Base-by-base conservation (phyloP, 2,888 invertebrate species). In the Apoderus coryli region DNA sequence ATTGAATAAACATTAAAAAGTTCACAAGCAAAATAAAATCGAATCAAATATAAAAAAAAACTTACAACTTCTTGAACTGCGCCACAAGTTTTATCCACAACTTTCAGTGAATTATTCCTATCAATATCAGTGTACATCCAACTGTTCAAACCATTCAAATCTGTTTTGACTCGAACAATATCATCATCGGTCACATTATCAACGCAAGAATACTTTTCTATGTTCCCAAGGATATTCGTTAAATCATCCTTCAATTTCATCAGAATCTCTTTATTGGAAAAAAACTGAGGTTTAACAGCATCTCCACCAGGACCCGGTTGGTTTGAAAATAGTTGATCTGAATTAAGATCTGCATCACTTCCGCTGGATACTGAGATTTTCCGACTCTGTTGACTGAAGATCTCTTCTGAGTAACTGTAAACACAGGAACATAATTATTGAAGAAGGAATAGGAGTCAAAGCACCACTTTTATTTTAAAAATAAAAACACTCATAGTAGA, bases 371-470 rank as follows among this genome's bases (percentile, higher is more conserved):
- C 52, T 3, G 67, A 67, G 49, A 68, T 54, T 44, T 69, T 69
- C 36, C 69, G 65, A 11, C 72, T 72, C 27, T 73, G 72, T 43
- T 73, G 72, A 38, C 71, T 75, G 44, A 72, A 71, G 5, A 76
- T 59, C 45, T 76, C 75, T 44, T 76, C 76, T 0, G 74, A 73
- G 51, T 70, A 71, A 47, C 67, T 69, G 35, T 31, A 53, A 53
- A 30, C n/a, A 38, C 22, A 25, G 24, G 34, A 28, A n/a, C 4
- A 14, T 13, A 16, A 16, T 25, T 27, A 6, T 10, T 22, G 22
- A 10, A 31, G 10, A 14, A 13, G 11, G n/a, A 13, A 22, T 19
- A 26, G 14, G 7, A 5, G 12, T 6, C 10, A 25, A 16, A 27
- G 16, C 16, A 16, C 10, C 9, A 16, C 10, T 16, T 14, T 10